phyloP scores from a whole-genome alignment of 1,140 invertebrate genomes.

The Hirudo medicinalis region DNA sequence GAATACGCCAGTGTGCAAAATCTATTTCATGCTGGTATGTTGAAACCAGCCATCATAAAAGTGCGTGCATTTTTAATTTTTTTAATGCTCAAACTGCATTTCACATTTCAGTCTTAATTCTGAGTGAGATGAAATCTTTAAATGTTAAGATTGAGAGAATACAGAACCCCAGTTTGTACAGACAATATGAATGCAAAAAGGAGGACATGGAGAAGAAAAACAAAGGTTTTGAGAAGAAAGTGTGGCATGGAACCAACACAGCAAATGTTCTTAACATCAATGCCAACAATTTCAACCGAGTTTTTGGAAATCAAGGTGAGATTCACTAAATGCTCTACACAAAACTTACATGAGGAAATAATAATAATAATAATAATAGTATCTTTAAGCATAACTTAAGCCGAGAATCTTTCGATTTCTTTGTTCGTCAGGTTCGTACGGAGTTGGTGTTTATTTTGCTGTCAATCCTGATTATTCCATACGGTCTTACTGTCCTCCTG shows the following conservation, averaged over 20 bases:
- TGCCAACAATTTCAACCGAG: slow-evolving; percentile 17
- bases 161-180: background rate
- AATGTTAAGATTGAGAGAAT: background rate
- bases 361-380: too few relatives aligned
- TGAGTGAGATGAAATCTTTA: too few relatives aligned
- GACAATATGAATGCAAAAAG: background rate
- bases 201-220: background rate
- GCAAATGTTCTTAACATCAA: slow-evolving; percentile 14
- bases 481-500: slow-evolving; percentile 17
- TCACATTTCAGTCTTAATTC: too few relatives aligned
- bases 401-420: background rate
- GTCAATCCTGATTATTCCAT: slow-evolving; percentile 17
- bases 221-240: background rate
- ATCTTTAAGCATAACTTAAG: too few relatives aligned
- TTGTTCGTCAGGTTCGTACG: slow-evolving; percentile 18
- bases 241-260: slow-evolving; percentile 13
- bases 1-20: too few relatives aligned
- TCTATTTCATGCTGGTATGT: too few relatives aligned
- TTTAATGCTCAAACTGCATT: too few relatives aligned
- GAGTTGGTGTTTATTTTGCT: slow-evolving; percentile 24
- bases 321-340: background rate
- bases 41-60: too few relatives aligned
- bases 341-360: too few relatives aligned
- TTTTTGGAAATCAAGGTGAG: background rate
- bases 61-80: too few relatives aligned